A percentile compares a stretch with the other conserved stretches of the same genome.
Conservation (phyloP, 2,888 invertebrate genomes). For the Ganaspis brasiliensis region DNA sequence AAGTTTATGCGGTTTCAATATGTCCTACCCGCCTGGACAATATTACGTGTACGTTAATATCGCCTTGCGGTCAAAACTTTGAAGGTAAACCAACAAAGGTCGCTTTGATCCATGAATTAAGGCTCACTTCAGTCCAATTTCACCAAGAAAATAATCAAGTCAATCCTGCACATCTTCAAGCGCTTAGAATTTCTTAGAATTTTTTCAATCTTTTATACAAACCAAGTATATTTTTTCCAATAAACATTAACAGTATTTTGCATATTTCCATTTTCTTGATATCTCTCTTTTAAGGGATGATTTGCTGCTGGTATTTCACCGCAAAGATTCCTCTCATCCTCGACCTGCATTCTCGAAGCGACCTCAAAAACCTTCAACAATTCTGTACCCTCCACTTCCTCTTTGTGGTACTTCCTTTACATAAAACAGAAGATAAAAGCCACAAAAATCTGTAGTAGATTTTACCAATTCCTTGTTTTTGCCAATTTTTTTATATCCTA, state of each 20-base stretch:
- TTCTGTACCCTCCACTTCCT: constrained; percentile 63
- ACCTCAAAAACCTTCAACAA: constrained; percentile 69
- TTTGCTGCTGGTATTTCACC: constrained; percentile 32
- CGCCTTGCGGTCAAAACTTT: constrained; percentile 75
- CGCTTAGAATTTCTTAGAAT: no score
- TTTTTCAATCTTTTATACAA: background rate
- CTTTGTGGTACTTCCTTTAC: constrained; percentile 18
- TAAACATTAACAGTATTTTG: background rate
- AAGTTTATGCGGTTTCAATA: constrained; percentile 80
- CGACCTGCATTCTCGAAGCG: constrained; percentile 68
- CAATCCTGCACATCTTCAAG: background rate
- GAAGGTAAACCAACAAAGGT: constrained; percentile 66
- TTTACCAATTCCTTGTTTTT: no score
- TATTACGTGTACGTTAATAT: constrained; percentile 79
- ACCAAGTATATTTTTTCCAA: background rate
- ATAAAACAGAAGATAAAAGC: background rate
- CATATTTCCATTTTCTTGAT: background rate
- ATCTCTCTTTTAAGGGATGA: background rate
- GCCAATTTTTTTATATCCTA: no score
- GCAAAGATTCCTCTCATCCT: constrained; percentile 69
- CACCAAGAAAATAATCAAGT: constrained; percentile 19
- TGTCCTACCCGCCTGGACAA: constrained; percentile 77
- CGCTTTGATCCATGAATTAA: constrained; percentile 71
- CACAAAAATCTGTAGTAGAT: no score
- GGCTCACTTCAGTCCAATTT: constrained; percentile 45